Evolutionary conservation across 2,113 vertebrate species (phyloP), one percentile per base, ranked within the genome.

Genomic region (Dipodomys ordii): DNA sequence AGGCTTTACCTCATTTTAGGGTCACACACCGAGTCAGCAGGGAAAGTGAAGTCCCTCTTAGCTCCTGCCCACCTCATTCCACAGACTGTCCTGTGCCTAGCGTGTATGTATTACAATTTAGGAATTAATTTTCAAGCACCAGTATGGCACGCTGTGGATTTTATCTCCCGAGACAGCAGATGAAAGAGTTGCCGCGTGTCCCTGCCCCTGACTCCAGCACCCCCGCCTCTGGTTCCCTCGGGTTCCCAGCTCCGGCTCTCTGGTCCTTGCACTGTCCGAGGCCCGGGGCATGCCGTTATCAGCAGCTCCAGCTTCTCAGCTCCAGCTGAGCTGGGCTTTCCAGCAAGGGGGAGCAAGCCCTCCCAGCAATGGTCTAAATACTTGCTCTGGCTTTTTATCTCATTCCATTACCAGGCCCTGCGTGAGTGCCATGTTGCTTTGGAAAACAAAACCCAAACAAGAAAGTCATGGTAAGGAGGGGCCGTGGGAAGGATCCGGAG

Each of bases 311-410:
- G 97, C 93, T 73, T 88, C 93, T 53, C 35, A 0, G 60, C n/a
- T 86, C 92, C 1, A 0, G 49, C 74, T 11, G 85, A 79, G 88
- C 71, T 0, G 32, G 2, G 32, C 86, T 96, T 96, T 83, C 78
- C 93, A 6, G 80, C 77, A 92, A 57, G 88, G 71, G 78, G 19
- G 7, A 46, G 3, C 25, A 65, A 87, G 86, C 88, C 84, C 94
- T 90, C 95, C 91, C 53, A 32, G 96, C 60, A 25, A 39, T 2
- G 2, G 44, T 77, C 94, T 87, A 39, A 83, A 93, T 76, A 18
- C 30, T 96, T 77, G 68, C 79, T 91, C 49, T 18, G 72, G 60
- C 87, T 91, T 94, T 93, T 73, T 67, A 97, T 97, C 96, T 96
- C 93, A 4, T 95, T 93, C 92, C 90, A 91, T 71, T 92, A 95